phyloP scores from a whole-genome alignment of 2,888 invertebrate species.

The Ceriagrion tenellum region DNA sequence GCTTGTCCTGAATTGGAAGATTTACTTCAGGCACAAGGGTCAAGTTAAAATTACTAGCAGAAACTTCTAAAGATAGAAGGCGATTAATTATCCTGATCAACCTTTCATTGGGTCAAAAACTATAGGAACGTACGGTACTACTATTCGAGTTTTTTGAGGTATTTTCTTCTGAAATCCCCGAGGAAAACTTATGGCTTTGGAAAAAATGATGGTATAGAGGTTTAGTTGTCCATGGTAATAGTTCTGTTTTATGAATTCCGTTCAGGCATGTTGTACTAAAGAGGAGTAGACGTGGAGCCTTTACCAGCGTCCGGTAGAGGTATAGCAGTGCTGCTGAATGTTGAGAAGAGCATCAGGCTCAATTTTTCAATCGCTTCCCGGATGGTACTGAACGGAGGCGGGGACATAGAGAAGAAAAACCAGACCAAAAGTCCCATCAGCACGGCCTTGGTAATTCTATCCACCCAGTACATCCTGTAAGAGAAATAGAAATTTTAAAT shows the following conservation, averaged over 20 bases:
- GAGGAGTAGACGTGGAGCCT: neutral
- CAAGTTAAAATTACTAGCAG: no score
- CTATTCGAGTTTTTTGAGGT: neutral
- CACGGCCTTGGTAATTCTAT: conserved; percentile 85
- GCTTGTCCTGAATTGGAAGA: no score
- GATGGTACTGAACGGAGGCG: neutral
- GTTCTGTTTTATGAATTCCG: neutral
- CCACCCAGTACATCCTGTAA: conserved; percentile 93
- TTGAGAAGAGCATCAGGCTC: neutral
- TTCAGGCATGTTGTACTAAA: neutral
- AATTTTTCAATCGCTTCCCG: neutral
- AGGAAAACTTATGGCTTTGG: neutral
- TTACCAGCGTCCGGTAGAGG: neutral
- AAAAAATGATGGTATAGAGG: neutral
- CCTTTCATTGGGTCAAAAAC: no score
- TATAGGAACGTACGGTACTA: no score
- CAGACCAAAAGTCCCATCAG: conserved; percentile 84
- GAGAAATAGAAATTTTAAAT: conserved; percentile 72
- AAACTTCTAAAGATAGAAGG: no score
- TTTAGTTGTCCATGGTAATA: neutral
- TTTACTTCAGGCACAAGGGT: no score
- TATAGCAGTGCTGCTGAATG: neutral
- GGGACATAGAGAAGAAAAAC: conserved; percentile 72
- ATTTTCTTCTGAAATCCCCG: neutral
- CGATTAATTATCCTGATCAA: no score